Conservation (phyloP, 2,113 vertebrate species). For the Tetrax tetrax region DNA sequence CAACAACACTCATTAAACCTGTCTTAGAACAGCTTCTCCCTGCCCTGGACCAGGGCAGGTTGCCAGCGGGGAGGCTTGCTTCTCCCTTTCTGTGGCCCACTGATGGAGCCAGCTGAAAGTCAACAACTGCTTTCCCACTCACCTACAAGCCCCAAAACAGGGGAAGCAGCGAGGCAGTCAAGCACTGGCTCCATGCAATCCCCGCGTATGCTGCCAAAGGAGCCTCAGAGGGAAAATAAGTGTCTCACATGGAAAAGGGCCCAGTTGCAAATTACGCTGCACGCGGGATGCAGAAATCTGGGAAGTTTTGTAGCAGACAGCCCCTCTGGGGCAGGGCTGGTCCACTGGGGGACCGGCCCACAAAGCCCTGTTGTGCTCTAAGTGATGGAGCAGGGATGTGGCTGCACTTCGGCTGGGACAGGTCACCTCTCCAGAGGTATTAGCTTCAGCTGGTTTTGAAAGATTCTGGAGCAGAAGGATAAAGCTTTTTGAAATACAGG, state of each 20-base stretch:
- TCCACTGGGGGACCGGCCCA: background rate
- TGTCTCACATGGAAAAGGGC: background rate
- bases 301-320: background rate
- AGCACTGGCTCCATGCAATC: background rate
- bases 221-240: background rate
- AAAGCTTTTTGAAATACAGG: background rate
- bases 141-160: background rate
- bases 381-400: background rate
- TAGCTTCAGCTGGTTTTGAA: background rate
- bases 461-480: background rate
- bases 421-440: background rate
- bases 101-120: background rate
- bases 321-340: background rate
- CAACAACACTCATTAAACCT: background rate
- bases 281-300: background rate
- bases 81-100: background rate
- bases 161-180: rapidly evolving
- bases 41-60: background rate
- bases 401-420: background rate
- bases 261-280: background rate
- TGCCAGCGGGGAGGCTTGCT: background rate
- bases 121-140: background rate
- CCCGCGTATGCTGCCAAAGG: background rate
- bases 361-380: background rate
- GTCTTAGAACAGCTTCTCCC: background rate